These are phyloP conservation scores for Leptinotarsa undecemlineata DNA, from an alignment of 1,140 invertebrate genomes.

Conservation along the genomic window DNA sequence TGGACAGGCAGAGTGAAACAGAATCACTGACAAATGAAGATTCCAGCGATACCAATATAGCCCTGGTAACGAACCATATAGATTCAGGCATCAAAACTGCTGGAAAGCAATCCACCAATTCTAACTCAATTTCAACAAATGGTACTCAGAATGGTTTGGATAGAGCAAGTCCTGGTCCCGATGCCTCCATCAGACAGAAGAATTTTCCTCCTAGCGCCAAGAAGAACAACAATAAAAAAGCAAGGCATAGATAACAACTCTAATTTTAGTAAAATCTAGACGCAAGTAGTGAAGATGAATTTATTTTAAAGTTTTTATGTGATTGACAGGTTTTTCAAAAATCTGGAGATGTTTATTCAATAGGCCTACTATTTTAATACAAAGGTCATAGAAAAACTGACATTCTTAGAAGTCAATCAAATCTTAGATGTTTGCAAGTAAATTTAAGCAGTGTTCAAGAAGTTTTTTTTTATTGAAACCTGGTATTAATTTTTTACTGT, in stretches of 20 bases:
- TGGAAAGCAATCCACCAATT: conserved; percentile 66
- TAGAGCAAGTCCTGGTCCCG: conserved; percentile 56
- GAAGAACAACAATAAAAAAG: conserved; percentile 70
- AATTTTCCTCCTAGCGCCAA: conserved; percentile 65
- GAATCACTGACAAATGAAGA: conserved; percentile 84
- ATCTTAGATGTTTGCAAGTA: too few relatives aligned
- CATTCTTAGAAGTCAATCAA: too few relatives aligned
- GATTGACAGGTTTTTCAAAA: too few relatives aligned
- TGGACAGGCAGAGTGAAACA: conserved; percentile 83
- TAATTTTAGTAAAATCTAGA: too few relatives aligned
- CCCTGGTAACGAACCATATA: conserved; percentile 65
- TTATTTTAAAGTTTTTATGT: too few relatives aligned
- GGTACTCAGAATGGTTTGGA: conserved; percentile 61
- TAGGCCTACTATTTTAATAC: too few relatives aligned
- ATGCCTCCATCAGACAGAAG: conserved; percentile 63
- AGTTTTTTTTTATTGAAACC: too few relatives aligned
- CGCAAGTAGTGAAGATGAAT: too few relatives aligned
- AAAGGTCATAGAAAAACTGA: too few relatives aligned
- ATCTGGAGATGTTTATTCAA: too few relatives aligned
- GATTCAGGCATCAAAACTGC: conserved; percentile 65
- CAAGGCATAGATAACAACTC: conserved; percentile 66
- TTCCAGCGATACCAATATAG: conserved; percentile 73
- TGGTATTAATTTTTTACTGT: too few relatives aligned
- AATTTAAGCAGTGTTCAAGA: too few relatives aligned
- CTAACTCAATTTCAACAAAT: conserved; percentile 46